Base-by-base conservation (phyloP, 2,797 vertebrate species). In the Leptoclinus maculatus region DNA sequence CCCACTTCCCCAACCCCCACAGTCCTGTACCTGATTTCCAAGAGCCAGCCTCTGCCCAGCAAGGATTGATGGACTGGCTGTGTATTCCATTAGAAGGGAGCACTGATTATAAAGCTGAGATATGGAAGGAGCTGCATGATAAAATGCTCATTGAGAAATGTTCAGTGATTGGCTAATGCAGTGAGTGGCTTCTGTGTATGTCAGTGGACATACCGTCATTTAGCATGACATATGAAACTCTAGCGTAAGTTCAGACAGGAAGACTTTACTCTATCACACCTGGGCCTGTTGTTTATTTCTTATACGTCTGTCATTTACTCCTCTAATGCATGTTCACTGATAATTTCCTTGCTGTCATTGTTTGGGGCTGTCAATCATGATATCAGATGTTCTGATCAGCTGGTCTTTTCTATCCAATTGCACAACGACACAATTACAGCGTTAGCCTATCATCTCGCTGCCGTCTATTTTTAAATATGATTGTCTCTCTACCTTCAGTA, bases 41-140 rank as follows among this genome's bases (percentile, higher is more conserved):
- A 79, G 77, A 85, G 89, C 85, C 73, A 78, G 80, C 60, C 58
- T 66, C 57, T 60, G 29, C 72, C 71, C 71, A 53, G 80, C 71
- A 49, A 65, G 80, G 89, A 88, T 91, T 94, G 93, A 95, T 94
- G 89, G 83, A 91, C 81, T 74, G 78, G 54, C 86, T 82, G 81
- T 62, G 72, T 83, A 67, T 79, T 76, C 87, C 79, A 87, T 93
- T 90, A 91, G 87, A 79, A 85, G 79, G 79, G 74, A 74, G 73
- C 80, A 70, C 76, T 89, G 90, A 92, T 93, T 89, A 88, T 77
- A 83, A 79, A 79, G 75, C 78, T 6, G 32, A 78, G 80, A 70
- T 69, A 73, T 53, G 66, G 75, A 73, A 73, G 77, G 78, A 85
- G 67, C 32, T 49, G 84, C 85, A 86, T 91, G 88, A 83, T 87